These are phyloP conservation scores for Marmota monax DNA, from an alignment of 2,113 vertebrate genomes.

Conservation along the genomic window DNA sequence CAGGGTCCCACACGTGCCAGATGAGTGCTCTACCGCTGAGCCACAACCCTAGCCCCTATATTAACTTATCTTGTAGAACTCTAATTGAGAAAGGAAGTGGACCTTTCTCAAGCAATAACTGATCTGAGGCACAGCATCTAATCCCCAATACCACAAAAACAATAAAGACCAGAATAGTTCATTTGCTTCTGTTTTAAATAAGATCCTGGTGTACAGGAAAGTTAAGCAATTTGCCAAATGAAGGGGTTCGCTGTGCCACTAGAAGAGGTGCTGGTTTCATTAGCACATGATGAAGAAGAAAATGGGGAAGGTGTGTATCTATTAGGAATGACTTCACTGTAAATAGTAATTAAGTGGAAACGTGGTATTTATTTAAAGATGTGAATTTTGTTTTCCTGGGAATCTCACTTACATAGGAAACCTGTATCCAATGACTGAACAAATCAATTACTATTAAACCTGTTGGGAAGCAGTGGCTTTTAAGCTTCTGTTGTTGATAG, in stretches of 20 bases:
- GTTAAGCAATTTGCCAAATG: not conserved
- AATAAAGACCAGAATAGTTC: not conserved
- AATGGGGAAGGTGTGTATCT: not conserved
- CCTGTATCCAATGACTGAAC: not conserved
- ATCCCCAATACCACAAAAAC: not conserved
- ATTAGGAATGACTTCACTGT: not conserved
- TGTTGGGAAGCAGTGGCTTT: not conserved
- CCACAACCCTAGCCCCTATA: too few relatives aligned
- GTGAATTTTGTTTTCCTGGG: not conserved
- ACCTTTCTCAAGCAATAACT: not conserved
- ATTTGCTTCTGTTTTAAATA: not conserved
- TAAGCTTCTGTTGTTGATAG: not conserved
- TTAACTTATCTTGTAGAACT: not conserved
- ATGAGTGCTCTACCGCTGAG: too few relatives aligned
- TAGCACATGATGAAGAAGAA: not conserved
- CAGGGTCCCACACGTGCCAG: too few relatives aligned
- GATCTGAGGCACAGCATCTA: not conserved
- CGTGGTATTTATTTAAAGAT: not conserved
- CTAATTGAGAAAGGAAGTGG: not conserved
- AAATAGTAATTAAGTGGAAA: constrained; percentile 26
- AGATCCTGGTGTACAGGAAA: not conserved
- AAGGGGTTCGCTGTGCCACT: not conserved
- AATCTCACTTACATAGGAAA: constrained; percentile 39
- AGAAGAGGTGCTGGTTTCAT: not conserved
- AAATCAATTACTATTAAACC: not conserved